These are phyloP conservation scores for Simalia tracyae DNA, from an alignment of 2,797 vertebrate genomes.

Conservation along the genomic window DNA sequence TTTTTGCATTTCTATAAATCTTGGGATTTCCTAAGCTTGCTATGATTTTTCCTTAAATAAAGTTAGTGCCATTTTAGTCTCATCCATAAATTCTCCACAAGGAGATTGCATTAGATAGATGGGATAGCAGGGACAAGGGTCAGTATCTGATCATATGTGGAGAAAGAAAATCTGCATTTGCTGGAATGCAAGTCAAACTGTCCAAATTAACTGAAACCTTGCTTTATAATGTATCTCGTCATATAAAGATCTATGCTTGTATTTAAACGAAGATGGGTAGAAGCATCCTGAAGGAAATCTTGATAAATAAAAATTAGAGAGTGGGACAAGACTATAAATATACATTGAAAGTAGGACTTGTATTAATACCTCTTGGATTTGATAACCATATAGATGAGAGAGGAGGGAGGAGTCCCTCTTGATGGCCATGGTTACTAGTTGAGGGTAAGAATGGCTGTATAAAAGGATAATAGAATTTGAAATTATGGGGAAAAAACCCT, in stretches of 20 bases:
- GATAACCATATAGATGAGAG: neutral
- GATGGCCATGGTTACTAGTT: neutral
- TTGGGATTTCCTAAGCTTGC: neutral
- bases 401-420: neutral
- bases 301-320: neutral
- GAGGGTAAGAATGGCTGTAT: neutral
- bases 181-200: neutral
- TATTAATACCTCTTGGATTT: neutral
- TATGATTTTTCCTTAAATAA: neutral
- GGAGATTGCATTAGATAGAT: neutral
- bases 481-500: neutral
- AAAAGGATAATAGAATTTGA: neutral
- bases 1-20: neutral
- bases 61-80: neutral
- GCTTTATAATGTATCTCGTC: neutral
- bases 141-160: neutral
- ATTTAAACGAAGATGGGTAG: neutral
- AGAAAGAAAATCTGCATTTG: neutral
- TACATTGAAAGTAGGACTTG: neutral
- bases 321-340: neutral
- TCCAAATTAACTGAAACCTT: neutral
- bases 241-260: neutral
- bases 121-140: neutral
- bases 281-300: neutral
- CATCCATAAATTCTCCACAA: neutral